Evolutionary conservation across 2,888 invertebrate species (phyloP).

Genomic region (Tenthredo distinguenda): DNA sequence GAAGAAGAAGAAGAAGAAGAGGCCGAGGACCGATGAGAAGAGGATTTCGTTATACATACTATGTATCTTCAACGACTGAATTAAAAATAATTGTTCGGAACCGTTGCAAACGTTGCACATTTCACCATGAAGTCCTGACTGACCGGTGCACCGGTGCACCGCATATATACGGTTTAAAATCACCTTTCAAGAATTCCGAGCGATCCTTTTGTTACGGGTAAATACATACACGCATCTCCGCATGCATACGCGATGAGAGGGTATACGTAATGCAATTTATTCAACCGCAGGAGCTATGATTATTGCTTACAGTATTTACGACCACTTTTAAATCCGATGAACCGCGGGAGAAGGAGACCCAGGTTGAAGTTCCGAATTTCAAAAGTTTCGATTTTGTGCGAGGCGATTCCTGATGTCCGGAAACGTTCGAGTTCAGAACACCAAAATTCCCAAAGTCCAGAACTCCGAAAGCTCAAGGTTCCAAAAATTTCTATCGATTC

Average conservation of each 20-base stretch:
- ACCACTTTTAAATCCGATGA: slow-evolving; percentile 14
- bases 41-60: slow-evolving; percentile 60
- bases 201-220: slow-evolving; percentile 12
- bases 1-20: background rate
- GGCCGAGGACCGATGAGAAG: background rate
- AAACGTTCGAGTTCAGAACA: background rate
- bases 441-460: too few relatives aligned
- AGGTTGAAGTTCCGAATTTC: background rate
- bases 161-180: background rate
- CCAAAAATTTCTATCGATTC: too few relatives aligned
- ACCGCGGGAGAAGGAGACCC: background rate
- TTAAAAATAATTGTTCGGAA: slow-evolving; percentile 68
- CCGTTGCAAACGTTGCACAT: background rate
- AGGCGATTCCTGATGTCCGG: background rate
- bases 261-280: slow-evolving; percentile 3
- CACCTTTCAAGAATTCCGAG: background rate
- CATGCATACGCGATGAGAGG: background rate
- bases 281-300: slow-evolving; percentile 37
- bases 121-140: background rate
- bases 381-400: background rate
- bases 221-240: background rate
- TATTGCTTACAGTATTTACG: slow-evolving; percentile 41
- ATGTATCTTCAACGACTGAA: slow-evolving; percentile 64
- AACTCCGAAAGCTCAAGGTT: too few relatives aligned
- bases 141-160: background rate